Evolutionary conservation across 2,888 invertebrate genomes (phyloP), one percentile per base, ranked within the genome.

Genomic region (Troides helena): DNA sequence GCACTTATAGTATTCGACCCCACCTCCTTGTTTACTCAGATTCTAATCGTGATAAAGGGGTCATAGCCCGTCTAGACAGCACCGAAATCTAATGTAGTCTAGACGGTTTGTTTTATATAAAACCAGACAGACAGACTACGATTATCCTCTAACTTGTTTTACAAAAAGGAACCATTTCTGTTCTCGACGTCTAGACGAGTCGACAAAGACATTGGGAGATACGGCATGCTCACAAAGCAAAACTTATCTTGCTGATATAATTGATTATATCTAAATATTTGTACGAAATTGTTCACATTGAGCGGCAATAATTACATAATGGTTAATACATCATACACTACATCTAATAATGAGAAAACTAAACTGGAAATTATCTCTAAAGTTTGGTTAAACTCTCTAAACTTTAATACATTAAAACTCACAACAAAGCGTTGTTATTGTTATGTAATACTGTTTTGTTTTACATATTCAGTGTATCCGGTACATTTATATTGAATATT

Each of bases 41-140:
- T 63, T 59, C 64, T 56, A 46, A 53, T 73, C 74, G 76, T 75
- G 77, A 76, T 83, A 80, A 79, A 83, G 81, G 81, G 90, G 88
- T 86, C 88, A 83, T 82, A 83, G 83, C 85, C 88, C 76, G 91
- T 90, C 91, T 90, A 90, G 91, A 90, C 90, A 77, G 75, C 80
- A 78, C 79, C 82, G 80, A 79, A 81, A 79, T 79, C 79, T 79
- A 78, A 74, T 76, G 77, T 75, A 76, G 88, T 89, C 89, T 88
- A 89, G 90, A 90, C 90, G 85, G 86, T 81, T 18, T 81, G 77
- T 76, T 80, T 78, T 77, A 78, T 81, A 79, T 77, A 73, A 73
- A 75, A 77, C 74, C 67, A 66, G 58, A 70, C 53, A 66, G 61
- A 74, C 71, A 39, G 39, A 39, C 70, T 74, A 73, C 70, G 73